Percentiles rank a stretch among this genome's conserved stretches.
Conservation (phyloP, 2,888 invertebrate genomes). For the Drosophila pullipes region DNA sequence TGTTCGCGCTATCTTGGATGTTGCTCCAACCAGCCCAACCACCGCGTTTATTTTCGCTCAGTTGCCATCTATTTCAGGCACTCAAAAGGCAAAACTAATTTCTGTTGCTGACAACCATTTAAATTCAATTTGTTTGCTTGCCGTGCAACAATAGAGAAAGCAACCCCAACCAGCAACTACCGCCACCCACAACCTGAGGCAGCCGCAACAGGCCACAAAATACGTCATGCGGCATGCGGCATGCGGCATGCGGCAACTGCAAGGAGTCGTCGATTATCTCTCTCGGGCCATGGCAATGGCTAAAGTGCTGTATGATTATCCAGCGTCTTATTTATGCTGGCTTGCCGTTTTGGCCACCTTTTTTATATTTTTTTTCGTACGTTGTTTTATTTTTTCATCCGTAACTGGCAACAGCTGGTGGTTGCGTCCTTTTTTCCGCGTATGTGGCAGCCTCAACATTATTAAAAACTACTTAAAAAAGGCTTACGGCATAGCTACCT, state of each 20-base stretch:
- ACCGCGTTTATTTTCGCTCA: background rate
- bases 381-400: conserved; percentile 18
- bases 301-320: conserved; percentile 33
- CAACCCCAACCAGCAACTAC: background rate
- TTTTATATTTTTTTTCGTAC: background rate
- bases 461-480: conserved; percentile 75
- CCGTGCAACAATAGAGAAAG: conserved; percentile 42
- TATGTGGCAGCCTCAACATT: conserved; percentile 62
- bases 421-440: conserved; percentile 58
- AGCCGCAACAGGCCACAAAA: conserved; percentile 20
- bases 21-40: background rate
- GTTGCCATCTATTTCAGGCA: conserved; percentile 41
- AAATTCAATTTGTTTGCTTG: conserved; percentile 68
- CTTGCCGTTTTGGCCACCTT: conserved; percentile 34
- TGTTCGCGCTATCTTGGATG: conserved; percentile 17
- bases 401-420: conserved; percentile 48
- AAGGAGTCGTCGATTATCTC: conserved; percentile 46
- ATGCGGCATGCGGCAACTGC: conserved; percentile 10
- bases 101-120: conserved; percentile 76
- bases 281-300: background rate
- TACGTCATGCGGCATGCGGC: conserved; percentile 7
- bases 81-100: conserved; percentile 70
- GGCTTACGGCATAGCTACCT: conserved; percentile 51
- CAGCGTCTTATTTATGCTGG: conserved; percentile 48
- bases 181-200: conserved; percentile 12